Evolutionary conservation across 2,888 invertebrate genomes (phyloP).

Genomic region (Chymomyza caudatula): DNA sequence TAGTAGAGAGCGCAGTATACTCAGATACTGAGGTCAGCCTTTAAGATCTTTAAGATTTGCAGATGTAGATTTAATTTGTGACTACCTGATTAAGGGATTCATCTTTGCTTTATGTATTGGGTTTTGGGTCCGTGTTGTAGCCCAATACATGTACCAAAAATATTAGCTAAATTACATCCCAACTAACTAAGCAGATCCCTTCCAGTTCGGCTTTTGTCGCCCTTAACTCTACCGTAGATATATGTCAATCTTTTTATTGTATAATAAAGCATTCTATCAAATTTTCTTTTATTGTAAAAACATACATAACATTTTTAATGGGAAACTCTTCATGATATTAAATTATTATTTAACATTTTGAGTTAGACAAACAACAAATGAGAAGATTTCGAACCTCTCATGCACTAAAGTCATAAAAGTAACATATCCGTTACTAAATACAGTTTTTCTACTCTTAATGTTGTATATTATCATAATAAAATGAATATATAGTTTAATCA

Average conservation of each 20-base stretch:
- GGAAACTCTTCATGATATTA: slow-evolving; percentile 3
- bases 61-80: too few relatives aligned
- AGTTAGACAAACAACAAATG: slow-evolving; percentile 53
- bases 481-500: not conserved
- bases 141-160: too few relatives aligned
- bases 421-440: not conserved
- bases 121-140: too few relatives aligned
- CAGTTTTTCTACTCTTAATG: not conserved
- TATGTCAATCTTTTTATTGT: slow-evolving; percentile 38
- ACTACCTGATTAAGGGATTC: too few relatives aligned
- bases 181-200: too few relatives aligned
- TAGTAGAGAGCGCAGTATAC: too few relatives aligned
- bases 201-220: too few relatives aligned
- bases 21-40: too few relatives aligned
- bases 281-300: slow-evolving; percentile 50
- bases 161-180: too few relatives aligned
- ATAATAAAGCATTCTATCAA: slow-evolving; percentile 46
- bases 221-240: too few relatives aligned
- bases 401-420: slow-evolving; percentile 29
- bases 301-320: slow-evolving; percentile 35
- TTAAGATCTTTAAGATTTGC: too few relatives aligned
- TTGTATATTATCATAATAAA: not conserved
- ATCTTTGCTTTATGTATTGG: too few relatives aligned
- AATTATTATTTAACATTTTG: slow-evolving; percentile 50
- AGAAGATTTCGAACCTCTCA: slow-evolving; percentile 46